Conservation (phyloP, 2,113 vertebrate genomes). For the Campylomormyrus tamandua region DNA sequence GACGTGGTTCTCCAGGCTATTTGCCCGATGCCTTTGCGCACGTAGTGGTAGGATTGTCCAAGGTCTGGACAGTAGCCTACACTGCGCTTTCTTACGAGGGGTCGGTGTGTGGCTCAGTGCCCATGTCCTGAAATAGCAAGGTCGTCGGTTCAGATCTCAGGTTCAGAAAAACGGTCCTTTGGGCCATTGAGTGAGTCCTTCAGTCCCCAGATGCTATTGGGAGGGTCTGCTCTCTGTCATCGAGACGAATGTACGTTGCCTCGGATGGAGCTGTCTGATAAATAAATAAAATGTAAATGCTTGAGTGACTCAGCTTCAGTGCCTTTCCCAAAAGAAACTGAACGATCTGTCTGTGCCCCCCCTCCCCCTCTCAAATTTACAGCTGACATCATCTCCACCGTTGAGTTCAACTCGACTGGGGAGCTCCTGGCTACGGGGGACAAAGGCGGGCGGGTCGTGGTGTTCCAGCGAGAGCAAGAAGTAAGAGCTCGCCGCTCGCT, state of each 20-base stretch:
- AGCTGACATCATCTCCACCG: conserved; percentile 78
- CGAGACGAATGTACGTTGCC: neutral
- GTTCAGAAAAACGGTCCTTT: neutral
- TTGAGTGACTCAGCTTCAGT: neutral
- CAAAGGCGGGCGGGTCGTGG: conserved; percentile 79
- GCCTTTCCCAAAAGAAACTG: neutral
- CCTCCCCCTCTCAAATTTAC: neutral
- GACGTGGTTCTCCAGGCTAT: no score
- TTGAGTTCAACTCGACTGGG: conserved; percentile 77
- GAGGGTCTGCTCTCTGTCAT: neutral
- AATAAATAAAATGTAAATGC: neutral
- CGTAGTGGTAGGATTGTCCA: neutral
- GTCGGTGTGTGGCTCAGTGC: neutral
- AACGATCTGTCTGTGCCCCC: neutral
- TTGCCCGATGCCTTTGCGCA: neutral
- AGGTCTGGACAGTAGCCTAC: neutral
- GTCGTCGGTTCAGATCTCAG: neutral
- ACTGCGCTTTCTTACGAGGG: neutral
- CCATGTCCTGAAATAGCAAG: neutral
- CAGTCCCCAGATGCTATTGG: neutral
- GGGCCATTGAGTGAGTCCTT: neutral
- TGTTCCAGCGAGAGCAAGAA: conserved; percentile 82
- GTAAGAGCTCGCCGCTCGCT: conserved; percentile 47
- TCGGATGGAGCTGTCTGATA: neutral
- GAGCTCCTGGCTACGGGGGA: conserved; percentile 78